phyloP scores from a whole-genome alignment of 2,797 vertebrate genomes.

The Eupleurogrammus muticus region DNA sequence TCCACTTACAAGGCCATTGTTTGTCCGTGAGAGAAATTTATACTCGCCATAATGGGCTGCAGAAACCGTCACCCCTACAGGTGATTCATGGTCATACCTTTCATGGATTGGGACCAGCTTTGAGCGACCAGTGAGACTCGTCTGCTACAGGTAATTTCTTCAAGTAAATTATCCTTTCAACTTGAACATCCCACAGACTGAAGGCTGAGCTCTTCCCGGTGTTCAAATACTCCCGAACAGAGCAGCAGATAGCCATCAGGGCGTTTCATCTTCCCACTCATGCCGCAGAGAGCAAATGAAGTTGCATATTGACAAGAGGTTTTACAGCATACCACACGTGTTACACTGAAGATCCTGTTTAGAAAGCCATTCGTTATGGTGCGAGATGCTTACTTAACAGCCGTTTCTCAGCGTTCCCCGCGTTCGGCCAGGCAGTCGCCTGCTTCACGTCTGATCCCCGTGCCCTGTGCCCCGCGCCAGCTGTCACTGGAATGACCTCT shows the following conservation, averaged over 20 bases:
- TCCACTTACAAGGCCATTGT: constrained; percentile 61
- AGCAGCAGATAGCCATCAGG: constrained; percentile 36
- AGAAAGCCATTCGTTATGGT: constrained; percentile 33
- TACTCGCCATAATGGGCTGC: constrained; percentile 48
- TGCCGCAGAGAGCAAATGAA: constrained; percentile 38
- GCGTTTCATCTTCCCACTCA: constrained; percentile 22
- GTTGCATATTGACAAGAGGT: constrained; percentile 50
- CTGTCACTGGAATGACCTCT: constrained; percentile 72
- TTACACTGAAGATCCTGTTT: constrained; percentile 49
- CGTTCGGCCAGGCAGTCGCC: constrained; percentile 24
- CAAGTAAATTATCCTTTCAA: constrained; percentile 13
- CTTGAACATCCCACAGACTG: constrained; percentile 33
- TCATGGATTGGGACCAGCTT: constrained; percentile 29
- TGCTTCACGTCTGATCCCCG: constrained; percentile 38
- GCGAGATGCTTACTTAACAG: constrained; percentile 28
- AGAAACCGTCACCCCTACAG: constrained; percentile 36
- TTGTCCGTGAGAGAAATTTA: constrained; percentile 67
- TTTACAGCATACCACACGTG: constrained; percentile 45
- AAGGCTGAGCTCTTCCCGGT: constrained; percentile 12
- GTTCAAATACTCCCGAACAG: constrained; percentile 27
- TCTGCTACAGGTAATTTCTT: constrained; percentile 22
- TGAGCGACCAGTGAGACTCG: constrained; percentile 16
- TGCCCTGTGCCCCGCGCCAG: constrained; percentile 53
- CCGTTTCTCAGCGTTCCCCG: constrained; percentile 44
- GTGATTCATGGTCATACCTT: constrained; percentile 55